Conservation (phyloP, 2,888 invertebrate genomes). For the Tortrix viridana region DNA sequence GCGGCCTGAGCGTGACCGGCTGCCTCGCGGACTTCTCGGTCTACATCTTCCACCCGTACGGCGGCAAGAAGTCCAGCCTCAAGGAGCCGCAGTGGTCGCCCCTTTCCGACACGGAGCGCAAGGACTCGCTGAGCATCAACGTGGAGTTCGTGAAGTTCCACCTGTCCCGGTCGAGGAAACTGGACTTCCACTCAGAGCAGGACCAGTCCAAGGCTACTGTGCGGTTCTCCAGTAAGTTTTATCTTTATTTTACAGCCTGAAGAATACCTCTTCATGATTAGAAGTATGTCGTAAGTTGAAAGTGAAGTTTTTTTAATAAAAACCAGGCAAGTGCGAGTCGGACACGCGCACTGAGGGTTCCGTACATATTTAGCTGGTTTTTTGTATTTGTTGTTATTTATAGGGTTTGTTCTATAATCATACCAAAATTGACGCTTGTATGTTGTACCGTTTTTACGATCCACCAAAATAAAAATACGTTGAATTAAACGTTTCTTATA, state of each 20-base stretch:
- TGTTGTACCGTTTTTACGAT: too few species aligned
- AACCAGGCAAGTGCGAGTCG: too few species aligned
- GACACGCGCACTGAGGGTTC: too few species aligned
- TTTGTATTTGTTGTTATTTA: too few species aligned
- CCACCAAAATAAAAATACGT: too few species aligned
- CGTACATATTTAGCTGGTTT: too few species aligned
- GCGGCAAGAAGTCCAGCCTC: constrained; percentile 92
- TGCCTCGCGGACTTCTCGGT: constrained; percentile 98
- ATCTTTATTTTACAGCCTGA: not conserved
- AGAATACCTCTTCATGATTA: too few species aligned
- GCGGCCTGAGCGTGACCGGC: constrained; percentile 96
- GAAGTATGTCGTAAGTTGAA: too few species aligned
- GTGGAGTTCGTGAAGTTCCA: constrained; percentile 99
- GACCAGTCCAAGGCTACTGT: constrained; percentile 94
- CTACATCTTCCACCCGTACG: constrained; percentile 99
- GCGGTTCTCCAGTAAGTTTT: constrained; percentile 91
- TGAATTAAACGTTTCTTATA: too few species aligned
- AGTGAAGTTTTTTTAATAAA: too few species aligned
- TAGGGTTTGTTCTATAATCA: too few species aligned
- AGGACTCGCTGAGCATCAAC: constrained; percentile 97
- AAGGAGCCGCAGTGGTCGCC: constrained; percentile 95
- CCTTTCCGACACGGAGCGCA: constrained; percentile 93
- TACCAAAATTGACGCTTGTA: too few species aligned
- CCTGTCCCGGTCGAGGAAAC: constrained; percentile 94
- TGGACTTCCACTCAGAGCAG: constrained; percentile 89